Conservation (phyloP, 2,888 invertebrate genomes). For the Osedax frankpressi region DNA sequence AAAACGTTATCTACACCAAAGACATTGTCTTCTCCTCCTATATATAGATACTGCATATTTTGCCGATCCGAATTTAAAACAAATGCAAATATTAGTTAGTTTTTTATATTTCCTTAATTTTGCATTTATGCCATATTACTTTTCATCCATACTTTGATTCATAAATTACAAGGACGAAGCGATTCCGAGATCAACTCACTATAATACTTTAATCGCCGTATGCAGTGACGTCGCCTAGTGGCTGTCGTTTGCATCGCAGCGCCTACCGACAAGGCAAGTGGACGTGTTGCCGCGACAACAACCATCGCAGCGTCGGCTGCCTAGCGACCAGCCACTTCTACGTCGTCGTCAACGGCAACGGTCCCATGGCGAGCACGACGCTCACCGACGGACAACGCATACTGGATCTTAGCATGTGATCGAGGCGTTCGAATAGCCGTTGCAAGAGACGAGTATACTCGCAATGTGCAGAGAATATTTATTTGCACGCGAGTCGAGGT, state of each 20-base stretch:
- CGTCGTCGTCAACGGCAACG: conserved; percentile 26
- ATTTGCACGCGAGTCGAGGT: no score
- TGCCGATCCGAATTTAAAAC: conserved; percentile 25
- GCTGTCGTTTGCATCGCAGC: conserved; percentile 24
- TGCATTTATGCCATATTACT: no score
- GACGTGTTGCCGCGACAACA: conserved; percentile 26
- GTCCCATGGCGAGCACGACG: conserved; percentile 16
- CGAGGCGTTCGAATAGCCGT: no score
- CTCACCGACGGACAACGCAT: conserved; percentile 26
- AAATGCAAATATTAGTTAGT: neutral
- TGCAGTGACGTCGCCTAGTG: neutral
- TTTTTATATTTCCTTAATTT: no score
- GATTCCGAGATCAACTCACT: no score
- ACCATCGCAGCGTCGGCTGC: conserved; percentile 26
- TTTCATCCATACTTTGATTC: no score
- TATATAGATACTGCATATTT: conserved; percentile 25
- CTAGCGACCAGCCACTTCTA: conserved; percentile 27
- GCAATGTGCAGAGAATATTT: no score
- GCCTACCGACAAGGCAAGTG: conserved; percentile 25
- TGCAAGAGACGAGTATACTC: no score
- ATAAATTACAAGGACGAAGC: no score
- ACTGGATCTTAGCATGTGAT: conserved; percentile 7
- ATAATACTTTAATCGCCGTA: no score
- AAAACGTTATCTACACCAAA: neutral
- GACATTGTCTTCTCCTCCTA: neutral